A percentile compares a stretch with the other conserved stretches of the same genome.
These are phyloP conservation scores for Threskiornis aethiopicus DNA, from an alignment of 2,797 vertebrate species.

Conservation along the genomic window DNA sequence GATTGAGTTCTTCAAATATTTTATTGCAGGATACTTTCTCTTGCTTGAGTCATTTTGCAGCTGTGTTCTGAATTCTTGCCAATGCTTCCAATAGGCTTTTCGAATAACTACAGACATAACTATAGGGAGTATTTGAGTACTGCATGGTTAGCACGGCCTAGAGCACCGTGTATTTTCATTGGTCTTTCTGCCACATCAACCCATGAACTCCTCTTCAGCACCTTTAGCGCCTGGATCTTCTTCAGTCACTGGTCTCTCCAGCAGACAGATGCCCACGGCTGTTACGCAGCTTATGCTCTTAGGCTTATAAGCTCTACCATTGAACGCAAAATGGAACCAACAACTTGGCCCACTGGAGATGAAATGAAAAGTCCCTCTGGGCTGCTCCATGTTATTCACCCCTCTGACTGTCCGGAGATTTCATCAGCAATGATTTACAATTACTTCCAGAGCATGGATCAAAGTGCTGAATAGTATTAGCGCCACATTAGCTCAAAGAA, in stretches of 20 bases:
- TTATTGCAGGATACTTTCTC: background rate
- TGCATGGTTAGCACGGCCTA: background rate
- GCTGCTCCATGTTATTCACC: too few species aligned
- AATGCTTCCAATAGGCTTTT: background rate
- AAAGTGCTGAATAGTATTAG: background rate
- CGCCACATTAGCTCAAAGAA: background rate
- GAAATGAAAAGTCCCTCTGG: background rate
- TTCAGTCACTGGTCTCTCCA: background rate
- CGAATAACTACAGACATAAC: background rate
- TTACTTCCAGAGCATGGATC: background rate
- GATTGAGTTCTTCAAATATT: background rate
- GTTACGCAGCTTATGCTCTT: background rate
- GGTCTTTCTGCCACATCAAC: background rate
- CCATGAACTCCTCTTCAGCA: background rate
- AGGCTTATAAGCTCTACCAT: background rate
- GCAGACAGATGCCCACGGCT: background rate
- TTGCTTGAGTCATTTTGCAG: background rate
- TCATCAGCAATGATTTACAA: background rate
- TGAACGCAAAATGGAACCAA: background rate
- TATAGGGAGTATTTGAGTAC: fast-evolving
- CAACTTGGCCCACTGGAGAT: background rate
- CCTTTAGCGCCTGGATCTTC: background rate
- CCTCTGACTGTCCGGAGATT: background rate
- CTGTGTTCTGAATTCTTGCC: background rate
- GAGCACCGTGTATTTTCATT: background rate